Conservation (phyloP, 2,888 invertebrate genomes). For the Mythimna pallens region DNA sequence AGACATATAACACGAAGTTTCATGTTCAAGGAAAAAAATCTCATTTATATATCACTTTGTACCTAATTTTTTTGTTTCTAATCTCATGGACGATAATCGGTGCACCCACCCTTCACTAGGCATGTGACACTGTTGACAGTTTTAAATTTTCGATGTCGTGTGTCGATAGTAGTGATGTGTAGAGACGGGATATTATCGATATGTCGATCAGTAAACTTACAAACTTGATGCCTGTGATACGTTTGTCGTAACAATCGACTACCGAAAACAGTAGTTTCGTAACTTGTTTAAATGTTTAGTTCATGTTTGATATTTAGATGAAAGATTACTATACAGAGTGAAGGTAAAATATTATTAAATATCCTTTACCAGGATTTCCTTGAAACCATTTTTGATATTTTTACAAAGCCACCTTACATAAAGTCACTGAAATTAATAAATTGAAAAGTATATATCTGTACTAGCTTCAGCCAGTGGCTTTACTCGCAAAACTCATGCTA, state of each 20-base stretch:
- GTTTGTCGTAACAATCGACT: slow-evolving; percentile 50
- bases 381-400: neutral
- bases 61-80: slow-evolving; percentile 1
- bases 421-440: neutral
- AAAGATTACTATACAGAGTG: neutral
- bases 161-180: slow-evolving; percentile 71
- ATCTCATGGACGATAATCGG: slow-evolving; percentile 21
- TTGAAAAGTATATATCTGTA: neutral
- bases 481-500: too few relatives aligned
- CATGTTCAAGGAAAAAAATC: neutral
- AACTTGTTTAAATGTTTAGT: slow-evolving; percentile 21
- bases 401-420: neutral
- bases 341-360: too few relatives aligned
- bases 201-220: slow-evolving; percentile 54
- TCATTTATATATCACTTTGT: neutral
- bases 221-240: slow-evolving; percentile 44
- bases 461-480: too few relatives aligned
- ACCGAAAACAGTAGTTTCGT: slow-evolving; percentile 26
- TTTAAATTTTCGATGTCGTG: slow-evolving; percentile 68
- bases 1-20: neutral
- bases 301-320: neutral
- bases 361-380: neutral
- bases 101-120: slow-evolving; percentile 34
- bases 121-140: slow-evolving; percentile 73
- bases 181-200: slow-evolving; percentile 69